Percentiles rank a stretch among this genome's conserved stretches.
Evolutionary conservation across 1,140 invertebrate genomes (phyloP).

Genomic region (Neoseiulus cucumeris): DNA sequence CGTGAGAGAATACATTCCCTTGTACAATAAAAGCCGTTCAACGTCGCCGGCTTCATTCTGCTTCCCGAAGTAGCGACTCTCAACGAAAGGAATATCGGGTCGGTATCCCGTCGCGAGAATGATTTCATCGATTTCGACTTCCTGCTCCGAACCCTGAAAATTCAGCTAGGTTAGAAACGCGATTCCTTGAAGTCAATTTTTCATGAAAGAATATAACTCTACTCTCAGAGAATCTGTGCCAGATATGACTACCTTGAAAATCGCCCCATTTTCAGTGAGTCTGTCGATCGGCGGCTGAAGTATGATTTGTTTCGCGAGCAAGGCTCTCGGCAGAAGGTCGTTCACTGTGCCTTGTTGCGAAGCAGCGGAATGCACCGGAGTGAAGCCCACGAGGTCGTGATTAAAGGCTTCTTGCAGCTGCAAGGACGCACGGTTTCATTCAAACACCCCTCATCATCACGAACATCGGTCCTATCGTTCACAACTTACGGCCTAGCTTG

Average conservation of each 20-base stretch:
- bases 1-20: not conserved
- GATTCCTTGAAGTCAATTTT: too few relatives aligned
- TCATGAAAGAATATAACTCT: too few relatives aligned
- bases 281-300: not conserved
- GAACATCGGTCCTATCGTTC: too few relatives aligned
- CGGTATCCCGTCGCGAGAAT: constrained; percentile 19
- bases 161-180: too few relatives aligned
- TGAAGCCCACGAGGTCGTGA: not conserved
- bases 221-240: too few relatives aligned
- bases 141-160: constrained; percentile 17
- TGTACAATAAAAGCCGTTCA: not conserved
- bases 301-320: not conserved
- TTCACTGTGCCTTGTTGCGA: not conserved
- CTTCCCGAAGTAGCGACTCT: constrained; percentile 1
- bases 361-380: not conserved
- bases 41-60: not conserved
- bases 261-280: constrained; percentile 25
- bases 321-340: not conserved
- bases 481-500: too few relatives aligned
- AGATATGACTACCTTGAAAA: not conserved
- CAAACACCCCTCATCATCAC: not conserved
- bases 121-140: constrained; percentile 16
- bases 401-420: not conserved
- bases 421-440: not conserved
- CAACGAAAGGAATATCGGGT: constrained; percentile 17